These are phyloP conservation scores for Cantharis rufa DNA, from an alignment of 2,888 invertebrate species.

Conservation along the genomic window DNA sequence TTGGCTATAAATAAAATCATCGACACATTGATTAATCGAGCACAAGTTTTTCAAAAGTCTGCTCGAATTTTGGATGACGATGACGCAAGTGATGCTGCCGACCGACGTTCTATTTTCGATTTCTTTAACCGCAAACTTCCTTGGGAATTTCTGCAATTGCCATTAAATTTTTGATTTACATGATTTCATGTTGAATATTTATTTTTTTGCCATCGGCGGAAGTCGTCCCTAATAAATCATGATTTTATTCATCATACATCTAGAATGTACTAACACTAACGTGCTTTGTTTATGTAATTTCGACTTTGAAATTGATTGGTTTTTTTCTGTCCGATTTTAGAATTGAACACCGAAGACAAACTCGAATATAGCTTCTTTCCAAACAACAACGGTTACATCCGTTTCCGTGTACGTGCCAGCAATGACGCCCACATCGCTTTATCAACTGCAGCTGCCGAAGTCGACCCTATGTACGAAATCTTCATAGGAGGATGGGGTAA, in stretches of 20 bases:
- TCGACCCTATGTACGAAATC: conserved; percentile 82
- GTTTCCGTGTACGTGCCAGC: conserved; percentile 77
- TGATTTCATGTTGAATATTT: background rate
- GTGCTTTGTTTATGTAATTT: background rate
- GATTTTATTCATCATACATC: background rate
- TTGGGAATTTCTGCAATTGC: background rate
- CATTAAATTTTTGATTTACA: background rate
- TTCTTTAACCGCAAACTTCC: background rate
- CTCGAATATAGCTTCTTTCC: conserved; percentile 84
- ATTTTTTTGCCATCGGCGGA: background rate
- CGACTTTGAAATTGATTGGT: background rate
- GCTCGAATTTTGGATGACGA: background rate
- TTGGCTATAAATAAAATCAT: background rate
- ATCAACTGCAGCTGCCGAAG: conserved; percentile 69
- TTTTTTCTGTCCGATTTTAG: conserved; percentile 59
- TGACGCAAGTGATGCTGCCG: background rate
- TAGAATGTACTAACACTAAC: background rate
- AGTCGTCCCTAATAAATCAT: background rate
- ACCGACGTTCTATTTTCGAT: background rate
- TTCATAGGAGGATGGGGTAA: conserved; percentile 91
- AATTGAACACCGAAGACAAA: conserved; percentile 77
- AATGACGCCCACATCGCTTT: conserved; percentile 88
- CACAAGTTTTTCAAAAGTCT: background rate
- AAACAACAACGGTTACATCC: conserved; percentile 67
- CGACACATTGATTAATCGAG: background rate